A percentile compares a stretch with the other conserved stretches of the same genome.
phyloP scores from a whole-genome alignment of 2,888 invertebrate species.

The Plebejus melissa region DNA sequence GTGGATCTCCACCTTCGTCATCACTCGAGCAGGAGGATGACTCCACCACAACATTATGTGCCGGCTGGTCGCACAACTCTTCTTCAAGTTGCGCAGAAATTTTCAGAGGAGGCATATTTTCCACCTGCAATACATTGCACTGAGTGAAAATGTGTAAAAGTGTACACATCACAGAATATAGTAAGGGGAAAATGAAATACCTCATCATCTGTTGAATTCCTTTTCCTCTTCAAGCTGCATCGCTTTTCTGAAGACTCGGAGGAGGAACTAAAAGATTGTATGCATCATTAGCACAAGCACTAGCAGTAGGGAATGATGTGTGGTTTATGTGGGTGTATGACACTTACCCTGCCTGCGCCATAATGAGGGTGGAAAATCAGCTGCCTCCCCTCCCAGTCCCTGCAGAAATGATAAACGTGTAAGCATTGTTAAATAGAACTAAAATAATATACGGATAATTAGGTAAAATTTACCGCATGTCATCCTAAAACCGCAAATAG shows the following conservation, averaged over 20 bases:
- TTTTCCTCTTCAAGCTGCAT: constrained; percentile 66
- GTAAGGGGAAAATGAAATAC: constrained; percentile 43
- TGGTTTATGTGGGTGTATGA: constrained; percentile 32
- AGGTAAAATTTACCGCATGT: constrained; percentile 74
- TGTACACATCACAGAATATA: constrained; percentile 28
- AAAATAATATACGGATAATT: constrained; percentile 43
- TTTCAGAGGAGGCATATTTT: constrained; percentile 70
- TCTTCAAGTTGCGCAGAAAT: constrained; percentile 52
- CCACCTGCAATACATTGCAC: constrained; percentile 53
- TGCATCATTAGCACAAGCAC: constrained; percentile 39
- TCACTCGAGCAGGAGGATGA: constrained; percentile 70
- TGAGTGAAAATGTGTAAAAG: constrained; percentile 35
- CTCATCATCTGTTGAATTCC: constrained; percentile 70
- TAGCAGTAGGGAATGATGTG: constrained; percentile 29
- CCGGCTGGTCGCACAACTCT: constrained; percentile 54
- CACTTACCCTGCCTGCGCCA: constrained; percentile 73
- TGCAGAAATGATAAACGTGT: constrained; percentile 52
- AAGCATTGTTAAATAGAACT: constrained; percentile 39
- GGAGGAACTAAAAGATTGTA: constrained; percentile 58
- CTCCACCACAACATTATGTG: constrained; percentile 66
- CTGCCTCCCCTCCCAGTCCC: constrained; percentile 51
- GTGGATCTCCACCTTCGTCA: constrained; percentile 61
- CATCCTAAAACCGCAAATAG: constrained; percentile 72
- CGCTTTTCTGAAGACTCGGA: constrained; percentile 62
- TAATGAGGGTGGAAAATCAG: constrained; percentile 53